Evolutionary conservation across 2,888 invertebrate genomes (phyloP), one percentile per base, ranked within the genome.

Genomic region (Atrina japonica): DNA sequence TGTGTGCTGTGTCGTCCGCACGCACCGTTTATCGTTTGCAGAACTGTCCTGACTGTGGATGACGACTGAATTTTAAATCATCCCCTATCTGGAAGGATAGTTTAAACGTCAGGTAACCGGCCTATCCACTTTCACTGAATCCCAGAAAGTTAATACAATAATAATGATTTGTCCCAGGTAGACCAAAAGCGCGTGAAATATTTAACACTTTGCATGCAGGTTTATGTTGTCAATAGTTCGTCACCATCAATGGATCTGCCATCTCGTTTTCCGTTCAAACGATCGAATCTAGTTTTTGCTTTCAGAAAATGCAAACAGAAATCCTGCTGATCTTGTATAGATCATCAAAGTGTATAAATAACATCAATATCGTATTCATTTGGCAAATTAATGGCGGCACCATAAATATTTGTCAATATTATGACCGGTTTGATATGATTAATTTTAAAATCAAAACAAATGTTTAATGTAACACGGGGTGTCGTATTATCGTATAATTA

Each of bases 131-230:
- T 59, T 70, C 61, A 52, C 64, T 70, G 58, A 72, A 65, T 65
- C 55, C 66, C 66, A 56, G 50, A 68, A 53, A 50, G 58, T 63
- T 70, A 47, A 78, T 76, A 71, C 67, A 76, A 75, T 78, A 76
- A 73, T 76, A 76, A 79, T 76, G 68, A 68, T 60, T 65, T 70
- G 69, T 78, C 71, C 61, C 60, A 75, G 69, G 66, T 66, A 60
- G 66, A 76, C 71, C 61, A 68, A 64, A 53, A 71, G 70, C 70
- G 75, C 77, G 77, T 79, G 77, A 79, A 79, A 79, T 79, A 79
- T 79, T 79, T 75, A 79, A 75, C 70, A 77, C 73, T 63, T 43
- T 29, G 64, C 55, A 64, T 69, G 49, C 68, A 53, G 49, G 49
- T 63, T 53, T 56, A 58, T 52, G 50, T 50, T 50, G 64, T 69